phyloP scores from a whole-genome alignment of 2,888 invertebrate genomes.

The Smittia sp. region DNA sequence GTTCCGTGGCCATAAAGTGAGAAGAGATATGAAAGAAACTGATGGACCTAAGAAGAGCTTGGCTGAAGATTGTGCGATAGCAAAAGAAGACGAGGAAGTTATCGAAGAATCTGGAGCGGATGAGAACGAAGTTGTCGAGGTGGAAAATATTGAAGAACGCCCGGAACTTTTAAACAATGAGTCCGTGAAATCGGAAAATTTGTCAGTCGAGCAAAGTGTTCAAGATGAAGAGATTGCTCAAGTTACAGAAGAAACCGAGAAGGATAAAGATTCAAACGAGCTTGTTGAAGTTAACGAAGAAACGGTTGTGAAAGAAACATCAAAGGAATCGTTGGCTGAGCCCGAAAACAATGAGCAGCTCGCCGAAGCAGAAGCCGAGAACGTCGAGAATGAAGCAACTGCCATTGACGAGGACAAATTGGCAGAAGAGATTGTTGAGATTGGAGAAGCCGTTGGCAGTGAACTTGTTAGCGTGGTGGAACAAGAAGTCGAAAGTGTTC shows the following conservation, averaged over 20 bases:
- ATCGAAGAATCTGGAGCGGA: neutral
- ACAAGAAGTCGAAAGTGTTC: neutral
- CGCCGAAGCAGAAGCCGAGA: conserved; percentile 22
- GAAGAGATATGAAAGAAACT: conserved; percentile 33
- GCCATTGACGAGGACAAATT: neutral
- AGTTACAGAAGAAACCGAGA: conserved; percentile 11
- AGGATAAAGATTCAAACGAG: conserved; percentile 34
- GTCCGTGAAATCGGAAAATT: too few relatives aligned
- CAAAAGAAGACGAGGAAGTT: neutral
- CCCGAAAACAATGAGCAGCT: too few relatives aligned
- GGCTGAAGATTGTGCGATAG: neutral
- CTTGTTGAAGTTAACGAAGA: conserved; percentile 10
- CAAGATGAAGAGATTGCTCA: neutral
- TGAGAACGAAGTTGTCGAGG: neutral
- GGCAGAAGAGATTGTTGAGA: neutral
- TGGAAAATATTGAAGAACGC: conserved; percentile 14
- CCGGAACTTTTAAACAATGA: neutral
- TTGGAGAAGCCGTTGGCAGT: neutral
- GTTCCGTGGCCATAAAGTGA: conserved; percentile 42
- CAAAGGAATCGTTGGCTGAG: too few relatives aligned
- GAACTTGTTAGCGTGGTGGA: too few relatives aligned
- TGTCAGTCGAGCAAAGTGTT: neutral
- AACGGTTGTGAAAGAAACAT: neutral
- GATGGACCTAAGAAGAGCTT: too few relatives aligned
- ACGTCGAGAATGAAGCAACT: conserved; percentile 19